phyloP scores from a whole-genome alignment of 2,888 invertebrate species.

The Caprella mutica region DNA sequence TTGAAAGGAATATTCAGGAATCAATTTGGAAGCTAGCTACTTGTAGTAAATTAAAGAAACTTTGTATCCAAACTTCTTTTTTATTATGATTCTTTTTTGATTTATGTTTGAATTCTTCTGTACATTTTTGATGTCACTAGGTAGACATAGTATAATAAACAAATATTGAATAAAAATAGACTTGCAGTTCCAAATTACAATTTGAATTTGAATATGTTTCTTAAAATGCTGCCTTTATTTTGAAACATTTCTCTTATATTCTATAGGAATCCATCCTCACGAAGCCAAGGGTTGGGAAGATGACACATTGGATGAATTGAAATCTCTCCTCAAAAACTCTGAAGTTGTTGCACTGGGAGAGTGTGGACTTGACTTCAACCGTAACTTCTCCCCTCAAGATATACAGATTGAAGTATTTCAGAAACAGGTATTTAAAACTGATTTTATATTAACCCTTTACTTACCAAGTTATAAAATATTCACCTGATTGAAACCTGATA shows the following conservation, averaged over 20 bases:
- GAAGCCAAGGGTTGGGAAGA: slow-evolving; percentile 81
- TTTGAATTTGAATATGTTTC: neutral
- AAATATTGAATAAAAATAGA: too few relatives aligned
- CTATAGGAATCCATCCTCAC: slow-evolving; percentile 76
- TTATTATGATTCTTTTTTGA: neutral
- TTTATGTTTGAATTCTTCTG: neutral
- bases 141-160: too few relatives aligned
- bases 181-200: neutral
- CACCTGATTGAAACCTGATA: neutral
- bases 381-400: slow-evolving; percentile 82
- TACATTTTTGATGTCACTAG: neutral
- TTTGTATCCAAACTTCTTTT: too few relatives aligned
- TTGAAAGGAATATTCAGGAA: too few relatives aligned
- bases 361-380: slow-evolving; percentile 86
- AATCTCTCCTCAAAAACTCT: slow-evolving; percentile 60
- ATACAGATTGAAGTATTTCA: slow-evolving; percentile 76
- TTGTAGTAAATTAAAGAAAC: too few relatives aligned
- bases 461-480: neutral
- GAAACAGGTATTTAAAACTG: slow-evolving; percentile 44
- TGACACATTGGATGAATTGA: slow-evolving; percentile 45
- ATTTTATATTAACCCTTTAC: neutral
- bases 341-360: slow-evolving; percentile 91
- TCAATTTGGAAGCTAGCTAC: too few relatives aligned
- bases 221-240: too few relatives aligned
- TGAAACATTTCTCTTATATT: too few relatives aligned